These are phyloP conservation scores for Eleginops maclovinus DNA, from an alignment of 2,113 vertebrate species.

Conservation along the genomic window DNA sequence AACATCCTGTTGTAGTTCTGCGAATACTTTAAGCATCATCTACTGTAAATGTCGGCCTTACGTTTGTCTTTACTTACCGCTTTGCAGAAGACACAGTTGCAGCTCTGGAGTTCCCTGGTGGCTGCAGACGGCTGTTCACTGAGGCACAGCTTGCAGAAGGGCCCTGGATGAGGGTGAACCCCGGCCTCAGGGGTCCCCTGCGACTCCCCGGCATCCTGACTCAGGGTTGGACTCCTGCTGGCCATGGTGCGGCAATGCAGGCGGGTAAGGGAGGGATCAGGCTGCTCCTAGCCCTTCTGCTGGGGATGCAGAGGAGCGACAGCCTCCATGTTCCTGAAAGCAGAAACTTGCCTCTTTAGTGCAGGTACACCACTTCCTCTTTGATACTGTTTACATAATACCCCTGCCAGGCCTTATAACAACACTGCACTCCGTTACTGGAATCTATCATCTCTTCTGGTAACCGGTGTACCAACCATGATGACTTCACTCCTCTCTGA, in stretches of 20 bases:
- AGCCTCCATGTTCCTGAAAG: slow-evolving; percentile 74
- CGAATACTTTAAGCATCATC: not conserved
- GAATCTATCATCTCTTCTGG: slow-evolving; percentile 2
- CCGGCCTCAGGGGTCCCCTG: not conserved
- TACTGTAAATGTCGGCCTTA: not conserved
- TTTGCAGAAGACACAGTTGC: slow-evolving; percentile 92
- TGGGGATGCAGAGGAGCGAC: slow-evolving; percentile 28
- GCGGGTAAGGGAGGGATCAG: slow-evolving; percentile 28
- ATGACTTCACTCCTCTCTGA: slow-evolving; percentile 18
- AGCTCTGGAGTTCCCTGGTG: slow-evolving; percentile 88
- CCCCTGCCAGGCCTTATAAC: not conserved
- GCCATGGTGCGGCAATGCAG: slow-evolving; percentile 77
- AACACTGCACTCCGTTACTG: slow-evolving; percentile 5
- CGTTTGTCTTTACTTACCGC: slow-evolving; percentile 78
- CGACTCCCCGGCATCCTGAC: slow-evolving; percentile 62
- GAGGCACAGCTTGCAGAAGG: slow-evolving; percentile 94
- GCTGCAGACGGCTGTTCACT: slow-evolving; percentile 87
- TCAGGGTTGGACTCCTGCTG: slow-evolving; percentile 66
- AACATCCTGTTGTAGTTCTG: too few relatives aligned
- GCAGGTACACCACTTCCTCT: not conserved
- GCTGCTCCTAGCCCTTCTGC: slow-evolving; percentile 59
- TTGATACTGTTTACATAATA: not conserved
- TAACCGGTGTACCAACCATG: not conserved
- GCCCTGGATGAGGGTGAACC: slow-evolving; percentile 45
- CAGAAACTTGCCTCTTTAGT: not conserved